Conservation (phyloP, 1,140 invertebrate genomes). For the Drosophila micromelanica region DNA sequence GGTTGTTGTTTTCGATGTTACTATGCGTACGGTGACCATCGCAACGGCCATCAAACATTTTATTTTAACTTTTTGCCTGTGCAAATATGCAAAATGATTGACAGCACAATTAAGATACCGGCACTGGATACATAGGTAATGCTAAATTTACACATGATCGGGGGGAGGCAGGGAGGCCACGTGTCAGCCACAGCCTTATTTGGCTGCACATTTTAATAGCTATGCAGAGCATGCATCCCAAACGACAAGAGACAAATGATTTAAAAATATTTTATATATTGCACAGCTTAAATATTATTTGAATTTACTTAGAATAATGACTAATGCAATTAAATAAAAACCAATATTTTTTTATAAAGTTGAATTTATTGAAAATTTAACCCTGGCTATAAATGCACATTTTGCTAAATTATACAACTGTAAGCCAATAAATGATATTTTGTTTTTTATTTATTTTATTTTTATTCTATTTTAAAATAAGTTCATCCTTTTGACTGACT, state of each 20-base stretch:
- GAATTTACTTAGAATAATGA: too few species aligned
- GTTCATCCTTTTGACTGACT: too few species aligned
- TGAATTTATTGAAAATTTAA: too few species aligned
- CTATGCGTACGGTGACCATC: slow-evolving; percentile 40
- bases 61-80: slow-evolving; percentile 42
- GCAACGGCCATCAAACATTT: slow-evolving; percentile 46
- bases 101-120: slow-evolving; percentile 75
- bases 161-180: background rate
- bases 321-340: too few species aligned
- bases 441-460: too few species aligned
- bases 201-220: slow-evolving; percentile 24
- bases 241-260: background rate
- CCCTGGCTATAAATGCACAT: too few species aligned
- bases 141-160: slow-evolving; percentile 3
- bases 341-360: too few species aligned
- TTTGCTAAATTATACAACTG: too few species aligned
- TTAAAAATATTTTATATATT: background rate
- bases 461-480: too few species aligned
- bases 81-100: slow-evolving; percentile 82
- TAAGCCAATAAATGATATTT: too few species aligned
- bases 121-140: slow-evolving; percentile 28
- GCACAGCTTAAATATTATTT: too few species aligned
- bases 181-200: slow-evolving; percentile 61
- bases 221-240: slow-evolving; percentile 22
- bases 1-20: slow-evolving; percentile 22